Percentiles rank a stretch among this genome's conserved stretches.
phyloP scores from a whole-genome alignment of 1,140 invertebrate genomes.

The Proctacanthus coquilletti region DNA sequence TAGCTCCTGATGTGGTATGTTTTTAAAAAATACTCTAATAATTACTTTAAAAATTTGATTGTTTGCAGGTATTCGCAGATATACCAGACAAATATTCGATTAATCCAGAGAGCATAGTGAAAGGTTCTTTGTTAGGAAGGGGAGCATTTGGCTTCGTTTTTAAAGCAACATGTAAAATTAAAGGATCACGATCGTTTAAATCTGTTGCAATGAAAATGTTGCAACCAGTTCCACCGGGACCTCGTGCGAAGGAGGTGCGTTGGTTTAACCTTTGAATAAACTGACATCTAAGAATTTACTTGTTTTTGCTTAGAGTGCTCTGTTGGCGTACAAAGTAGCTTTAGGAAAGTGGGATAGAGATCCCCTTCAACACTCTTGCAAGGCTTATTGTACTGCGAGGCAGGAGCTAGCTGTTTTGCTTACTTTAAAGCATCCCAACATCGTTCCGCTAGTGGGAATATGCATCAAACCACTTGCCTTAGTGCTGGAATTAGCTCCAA shows the following conservation, averaged over 20 bases:
- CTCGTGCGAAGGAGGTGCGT: constrained; percentile 42
- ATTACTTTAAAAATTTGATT: constrained; percentile 1
- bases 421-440: constrained; percentile 74
- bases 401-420: constrained; percentile 86
- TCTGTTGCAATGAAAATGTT: constrained; percentile 92
- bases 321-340: constrained; percentile 43
- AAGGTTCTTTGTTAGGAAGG: constrained; percentile 71
- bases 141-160: constrained; percentile 98
- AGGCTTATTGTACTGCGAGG: constrained; percentile 86
- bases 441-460: constrained; percentile 81
- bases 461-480: constrained; percentile 79
- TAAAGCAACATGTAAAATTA: constrained; percentile 55
- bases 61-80: constrained; percentile 65
- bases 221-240: constrained; percentile 80
- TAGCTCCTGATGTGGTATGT: constrained; percentile 58
- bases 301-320: constrained; percentile 16
- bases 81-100: constrained; percentile 65
- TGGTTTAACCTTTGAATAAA: no score
- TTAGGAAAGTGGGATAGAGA: constrained; percentile 82
- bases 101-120: constrained; percentile 58
- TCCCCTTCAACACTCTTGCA: constrained; percentile 77
- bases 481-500: constrained; percentile 77
- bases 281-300: no score
- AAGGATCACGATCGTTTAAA: constrained; percentile 37
- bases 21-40: constrained; percentile 1